phyloP scores from a whole-genome alignment of 30 jellyfish, hydroid and myxozoan species.

The Pseudorhiza aurosa region DNA sequence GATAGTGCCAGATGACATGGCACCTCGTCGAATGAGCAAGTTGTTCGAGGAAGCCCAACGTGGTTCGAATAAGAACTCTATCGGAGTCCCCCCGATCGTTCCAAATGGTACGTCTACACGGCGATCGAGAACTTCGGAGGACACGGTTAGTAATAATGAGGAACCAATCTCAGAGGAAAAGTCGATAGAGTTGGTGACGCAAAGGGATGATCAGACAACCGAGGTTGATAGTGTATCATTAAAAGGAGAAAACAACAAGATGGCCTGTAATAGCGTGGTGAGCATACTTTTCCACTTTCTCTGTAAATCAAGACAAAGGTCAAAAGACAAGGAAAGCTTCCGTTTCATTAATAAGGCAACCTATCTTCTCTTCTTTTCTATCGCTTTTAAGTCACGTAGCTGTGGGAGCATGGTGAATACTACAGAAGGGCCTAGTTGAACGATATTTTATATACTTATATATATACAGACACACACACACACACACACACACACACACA shows the following conservation, averaged over 20 bases:
- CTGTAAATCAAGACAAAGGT: no score
- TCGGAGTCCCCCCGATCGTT: slow-evolving; percentile 41
- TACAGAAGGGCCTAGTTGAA: no score
- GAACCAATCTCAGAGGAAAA: slow-evolving; percentile 31
- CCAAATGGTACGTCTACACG: slow-evolving; percentile 66
- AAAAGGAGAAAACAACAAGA: neutral
- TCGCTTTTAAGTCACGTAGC: no score
- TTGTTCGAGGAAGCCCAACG: slow-evolving; percentile 61
- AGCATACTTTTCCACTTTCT: no score
- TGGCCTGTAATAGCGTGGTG: slow-evolving; percentile 42
- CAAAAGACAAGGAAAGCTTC: no score
- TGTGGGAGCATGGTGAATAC: no score
- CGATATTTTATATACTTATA: no score
- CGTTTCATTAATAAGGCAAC: no score
- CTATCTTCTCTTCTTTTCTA: no score
- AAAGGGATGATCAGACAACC: slow-evolving; percentile 39
- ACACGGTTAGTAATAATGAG: slow-evolving; percentile 29
- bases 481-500: no score
- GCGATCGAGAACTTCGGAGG: slow-evolving; percentile 29
- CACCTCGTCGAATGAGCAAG: slow-evolving; percentile 59
- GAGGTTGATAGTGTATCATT: slow-evolving; percentile 42
- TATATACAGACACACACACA: no score
- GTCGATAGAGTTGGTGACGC: neutral
- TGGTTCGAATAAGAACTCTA: neutral
- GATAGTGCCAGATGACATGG: slow-evolving; percentile 72